Evolutionary conservation across 2,113 vertebrate genomes (phyloP).

Genomic region (Machaerirhynchus nigripectus): DNA sequence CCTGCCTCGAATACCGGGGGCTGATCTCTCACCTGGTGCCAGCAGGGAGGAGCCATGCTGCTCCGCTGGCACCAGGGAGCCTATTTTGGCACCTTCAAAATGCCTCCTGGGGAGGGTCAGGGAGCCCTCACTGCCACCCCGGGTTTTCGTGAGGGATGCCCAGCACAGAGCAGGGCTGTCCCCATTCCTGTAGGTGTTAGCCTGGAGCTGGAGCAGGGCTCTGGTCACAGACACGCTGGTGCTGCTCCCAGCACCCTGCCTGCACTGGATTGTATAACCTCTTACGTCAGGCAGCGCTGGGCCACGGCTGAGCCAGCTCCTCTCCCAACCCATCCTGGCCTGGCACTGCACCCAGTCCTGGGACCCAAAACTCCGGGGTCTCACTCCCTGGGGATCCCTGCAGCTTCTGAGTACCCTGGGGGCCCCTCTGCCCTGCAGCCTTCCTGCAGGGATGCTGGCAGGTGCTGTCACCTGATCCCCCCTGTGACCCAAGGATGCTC

Average conservation of each 20-base stretch:
- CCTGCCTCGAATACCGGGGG: neutral
- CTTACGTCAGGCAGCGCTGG: neutral
- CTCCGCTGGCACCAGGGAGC: neutral
- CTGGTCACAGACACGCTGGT: neutral
- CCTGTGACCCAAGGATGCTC: neutral
- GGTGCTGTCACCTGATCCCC: neutral
- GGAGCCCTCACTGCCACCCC: neutral
- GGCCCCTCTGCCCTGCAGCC: neutral
- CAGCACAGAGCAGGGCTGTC: neutral
- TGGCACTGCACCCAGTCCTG: fast-evolving
- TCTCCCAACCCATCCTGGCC: neutral
- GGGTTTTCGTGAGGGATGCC: neutral
- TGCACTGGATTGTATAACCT: neutral
- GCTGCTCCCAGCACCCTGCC: neutral
- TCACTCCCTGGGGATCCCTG: neutral
- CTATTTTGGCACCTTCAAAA: neutral
- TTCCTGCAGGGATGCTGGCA: fast-evolving
- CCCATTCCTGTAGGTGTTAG: neutral
- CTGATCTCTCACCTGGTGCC: neutral
- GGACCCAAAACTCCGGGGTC: neutral
- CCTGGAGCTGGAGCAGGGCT: neutral
- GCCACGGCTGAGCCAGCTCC: neutral
- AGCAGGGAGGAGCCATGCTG: neutral
- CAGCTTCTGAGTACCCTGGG: neutral
- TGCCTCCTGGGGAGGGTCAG: neutral